phyloP scores from a whole-genome alignment of 2,113 vertebrate species.

The Entomyzon cyanotis region DNA sequence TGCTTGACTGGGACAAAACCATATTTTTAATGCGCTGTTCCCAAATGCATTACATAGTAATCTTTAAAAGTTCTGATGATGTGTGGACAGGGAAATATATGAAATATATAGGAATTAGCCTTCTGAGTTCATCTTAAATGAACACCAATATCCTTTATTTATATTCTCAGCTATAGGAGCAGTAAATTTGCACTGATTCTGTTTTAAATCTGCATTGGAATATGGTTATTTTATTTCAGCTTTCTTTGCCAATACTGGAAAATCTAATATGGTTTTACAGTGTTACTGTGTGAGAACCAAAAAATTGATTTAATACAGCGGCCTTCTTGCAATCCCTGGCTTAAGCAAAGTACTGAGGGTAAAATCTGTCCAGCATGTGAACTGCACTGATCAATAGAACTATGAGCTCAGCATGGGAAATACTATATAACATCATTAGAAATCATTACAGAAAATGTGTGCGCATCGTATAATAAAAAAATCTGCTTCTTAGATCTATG shows the following conservation, averaged over 20 bases:
- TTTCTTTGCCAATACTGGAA: constrained; percentile 33
- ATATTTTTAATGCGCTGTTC: not conserved
- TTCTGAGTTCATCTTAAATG: not conserved
- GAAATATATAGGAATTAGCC: not conserved
- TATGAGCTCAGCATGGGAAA: not conserved
- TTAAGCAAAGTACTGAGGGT: not conserved
- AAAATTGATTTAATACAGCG: constrained; percentile 41
- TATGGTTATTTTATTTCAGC: constrained; percentile 21
- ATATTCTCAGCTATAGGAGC: not conserved
- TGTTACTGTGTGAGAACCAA: not conserved
- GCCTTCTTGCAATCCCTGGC: constrained; percentile 1
- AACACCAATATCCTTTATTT: not conserved
- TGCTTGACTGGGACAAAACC: not conserved
- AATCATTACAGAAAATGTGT: not conserved
- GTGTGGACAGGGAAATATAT: not conserved
- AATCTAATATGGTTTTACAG: not conserved
- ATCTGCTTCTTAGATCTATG: not conserved
- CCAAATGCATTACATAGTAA: not conserved
- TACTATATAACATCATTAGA: not conserved
- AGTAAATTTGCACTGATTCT: not conserved
- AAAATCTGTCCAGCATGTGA: not conserved
- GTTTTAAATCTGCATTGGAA: not conserved
- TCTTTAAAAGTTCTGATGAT: not conserved
- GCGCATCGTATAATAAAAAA: not conserved
- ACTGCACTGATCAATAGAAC: not conserved